phyloP scores from a whole-genome alignment of 2,888 invertebrate species.

The Epinotia brunnichana region DNA sequence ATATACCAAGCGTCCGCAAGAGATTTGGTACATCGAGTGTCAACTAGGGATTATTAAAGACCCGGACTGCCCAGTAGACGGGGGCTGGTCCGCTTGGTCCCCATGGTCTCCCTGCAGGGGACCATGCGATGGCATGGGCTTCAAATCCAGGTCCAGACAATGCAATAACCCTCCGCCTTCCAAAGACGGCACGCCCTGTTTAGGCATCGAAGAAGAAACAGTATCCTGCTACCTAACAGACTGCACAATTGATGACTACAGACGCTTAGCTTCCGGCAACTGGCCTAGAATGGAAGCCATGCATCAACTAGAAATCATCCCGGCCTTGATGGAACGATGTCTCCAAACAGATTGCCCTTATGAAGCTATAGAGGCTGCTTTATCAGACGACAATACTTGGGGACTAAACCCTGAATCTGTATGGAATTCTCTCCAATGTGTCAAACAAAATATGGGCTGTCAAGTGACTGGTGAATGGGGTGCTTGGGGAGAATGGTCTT shows the following conservation, averaged over 20 bases:
- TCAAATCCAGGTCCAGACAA: conserved; percentile 65
- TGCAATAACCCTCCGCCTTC: conserved; percentile 77
- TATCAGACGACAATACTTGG: conserved; percentile 71
- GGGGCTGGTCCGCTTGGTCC: conserved; percentile 79
- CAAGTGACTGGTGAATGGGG: conserved; percentile 76
- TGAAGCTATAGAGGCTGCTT: conserved; percentile 69
- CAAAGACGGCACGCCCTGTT: conserved; percentile 72
- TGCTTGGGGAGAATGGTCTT: conserved; percentile 71
- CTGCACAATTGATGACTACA: conserved; percentile 73
- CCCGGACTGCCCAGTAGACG: conserved; percentile 75
- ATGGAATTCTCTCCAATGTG: conserved; percentile 81
- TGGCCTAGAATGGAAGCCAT: conserved; percentile 65
- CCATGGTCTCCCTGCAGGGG: conserved; percentile 76
- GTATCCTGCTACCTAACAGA: conserved; percentile 71
- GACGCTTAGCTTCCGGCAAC: conserved; percentile 66
- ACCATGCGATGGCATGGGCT: conserved; percentile 75
- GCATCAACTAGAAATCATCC: conserved; percentile 68
- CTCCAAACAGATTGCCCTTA: conserved; percentile 74
- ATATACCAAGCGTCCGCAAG: conserved; percentile 58
- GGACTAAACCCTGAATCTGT: conserved; percentile 68
- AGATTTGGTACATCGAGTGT: conserved; percentile 76
- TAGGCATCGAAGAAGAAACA: conserved; percentile 68
- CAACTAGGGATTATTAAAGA: conserved; percentile 70
- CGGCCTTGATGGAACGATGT: conserved; percentile 74
- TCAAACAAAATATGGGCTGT: conserved; percentile 80